phyloP scores from a whole-genome alignment of 1,140 invertebrate species.

The Drosophila ironensis region DNA sequence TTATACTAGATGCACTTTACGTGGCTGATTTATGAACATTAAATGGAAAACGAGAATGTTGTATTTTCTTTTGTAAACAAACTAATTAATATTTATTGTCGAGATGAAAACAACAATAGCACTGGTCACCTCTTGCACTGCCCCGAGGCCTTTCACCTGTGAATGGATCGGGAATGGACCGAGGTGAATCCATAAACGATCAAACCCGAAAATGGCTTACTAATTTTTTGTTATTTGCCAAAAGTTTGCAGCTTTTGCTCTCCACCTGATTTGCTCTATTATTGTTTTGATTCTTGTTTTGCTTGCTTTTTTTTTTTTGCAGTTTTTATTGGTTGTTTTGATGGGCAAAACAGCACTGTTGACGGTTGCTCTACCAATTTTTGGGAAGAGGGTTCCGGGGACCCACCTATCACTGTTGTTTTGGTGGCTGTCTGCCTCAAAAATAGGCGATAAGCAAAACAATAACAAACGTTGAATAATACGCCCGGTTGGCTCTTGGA shows the following conservation, averaged over 20 bases:
- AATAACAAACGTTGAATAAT: conserved; percentile 41
- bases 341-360: conserved; percentile 41
- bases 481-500: conserved; percentile 34
- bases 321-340: conserved; percentile 20
- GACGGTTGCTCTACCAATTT: conserved; percentile 20
- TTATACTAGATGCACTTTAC: conserved; percentile 61
- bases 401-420: conserved; percentile 22
- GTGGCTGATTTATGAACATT: conserved; percentile 48
- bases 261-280: neutral
- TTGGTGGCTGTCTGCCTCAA: conserved; percentile 10
- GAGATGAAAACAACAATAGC: conserved; percentile 33
- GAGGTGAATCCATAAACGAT: conserved; percentile 33
- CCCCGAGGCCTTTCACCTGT: conserved; percentile 29
- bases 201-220: conserved; percentile 22
- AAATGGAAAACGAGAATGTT: conserved; percentile 58
- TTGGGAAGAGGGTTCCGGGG: neutral
- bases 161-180: neutral
- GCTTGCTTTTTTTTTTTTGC: conserved; percentile 15
- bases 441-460: conserved; percentile 37
- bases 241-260: conserved; percentile 30
- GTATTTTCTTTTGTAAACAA: conserved; percentile 67
- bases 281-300: conserved; percentile 18
- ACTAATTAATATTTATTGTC: conserved; percentile 73
- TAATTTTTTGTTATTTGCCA: conserved; percentile 42
- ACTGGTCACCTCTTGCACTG: neutral